Evolutionary conservation across 2,113 vertebrate genomes (phyloP).

Genomic region (Trichomycterus rosablanca): DNA sequence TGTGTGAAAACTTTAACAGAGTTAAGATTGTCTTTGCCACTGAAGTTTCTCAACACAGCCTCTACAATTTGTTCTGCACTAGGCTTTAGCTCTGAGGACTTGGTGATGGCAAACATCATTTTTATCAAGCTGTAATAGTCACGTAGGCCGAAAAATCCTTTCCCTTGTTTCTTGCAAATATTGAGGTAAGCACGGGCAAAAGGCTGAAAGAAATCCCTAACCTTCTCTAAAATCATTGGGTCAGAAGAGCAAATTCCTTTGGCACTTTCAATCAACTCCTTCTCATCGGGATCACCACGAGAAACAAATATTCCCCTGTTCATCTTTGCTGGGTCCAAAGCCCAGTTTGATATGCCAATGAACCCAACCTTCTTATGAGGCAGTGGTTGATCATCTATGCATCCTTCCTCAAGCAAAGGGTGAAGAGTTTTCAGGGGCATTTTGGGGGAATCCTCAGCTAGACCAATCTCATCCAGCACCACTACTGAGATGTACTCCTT

Average conservation of each 20-base stretch:
- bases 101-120: constrained; percentile 82
- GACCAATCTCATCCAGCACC: constrained; percentile 92
- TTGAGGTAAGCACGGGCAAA: constrained; percentile 81
- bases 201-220: constrained; percentile 72
- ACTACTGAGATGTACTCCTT: constrained; percentile 88
- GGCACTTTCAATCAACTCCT: constrained; percentile 82
- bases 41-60: constrained; percentile 88
- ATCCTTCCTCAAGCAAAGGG: constrained; percentile 90
- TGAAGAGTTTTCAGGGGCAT: constrained; percentile 96
- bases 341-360: constrained; percentile 96
- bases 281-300: constrained; percentile 76
- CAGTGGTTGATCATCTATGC: constrained; percentile 84
- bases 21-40: constrained; percentile 77
- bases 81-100: constrained; percentile 59
- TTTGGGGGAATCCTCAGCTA: constrained; percentile 93
- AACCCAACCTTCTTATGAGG: constrained; percentile 94
- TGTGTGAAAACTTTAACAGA: constrained; percentile 75
- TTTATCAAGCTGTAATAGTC: constrained; percentile 98
- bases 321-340: constrained; percentile 96
- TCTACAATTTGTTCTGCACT: constrained; percentile 63
- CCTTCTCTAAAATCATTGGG: constrained; percentile 66
- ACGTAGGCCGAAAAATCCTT: constrained; percentile 91
- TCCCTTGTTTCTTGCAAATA: constrained; percentile 72
- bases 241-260: constrained; percentile 86
- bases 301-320: constrained; percentile 95